Conservation (phyloP, 2,888 invertebrate genomes). For the Stegana nigrithorax region DNA sequence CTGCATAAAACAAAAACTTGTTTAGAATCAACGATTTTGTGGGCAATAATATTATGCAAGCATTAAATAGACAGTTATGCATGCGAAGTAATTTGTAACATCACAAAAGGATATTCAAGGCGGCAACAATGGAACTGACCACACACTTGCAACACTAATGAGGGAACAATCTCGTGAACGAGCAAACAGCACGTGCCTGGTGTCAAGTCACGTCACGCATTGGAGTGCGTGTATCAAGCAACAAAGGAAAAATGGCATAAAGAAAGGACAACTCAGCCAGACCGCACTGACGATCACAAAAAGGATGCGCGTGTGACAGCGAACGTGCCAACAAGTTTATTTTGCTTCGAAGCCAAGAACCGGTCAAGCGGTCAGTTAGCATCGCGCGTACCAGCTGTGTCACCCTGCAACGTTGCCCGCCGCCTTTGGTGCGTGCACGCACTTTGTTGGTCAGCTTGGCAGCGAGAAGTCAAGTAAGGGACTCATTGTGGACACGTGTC, state of each 20-base stretch:
- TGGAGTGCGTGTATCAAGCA: not conserved
- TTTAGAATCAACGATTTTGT: no score
- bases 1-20: no score
- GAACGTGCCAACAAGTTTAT: conserved; percentile 1
- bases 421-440: not conserved
- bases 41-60: no score
- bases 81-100: no score
- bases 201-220: no score
- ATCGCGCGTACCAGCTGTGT: no score
- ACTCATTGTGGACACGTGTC: not conserved
- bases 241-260: not conserved
- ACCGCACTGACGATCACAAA: not conserved
- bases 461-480: not conserved
- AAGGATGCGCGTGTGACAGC: not conserved
- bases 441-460: not conserved
- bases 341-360: not conserved
- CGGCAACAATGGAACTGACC: not conserved
- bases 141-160: not conserved
- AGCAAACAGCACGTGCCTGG: conserved; percentile 10
- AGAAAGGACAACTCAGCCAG: not conserved
- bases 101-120: not conserved
- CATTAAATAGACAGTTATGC: no score
- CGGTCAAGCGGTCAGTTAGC: conserved; percentile 11
- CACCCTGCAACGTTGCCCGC: no score
- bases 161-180: not conserved